Percentiles rank a stretch among this genome's conserved stretches.
Evolutionary conservation across 2,113 vertebrate genomes (phyloP).

Genomic region (Pollachius pollachius): DNA sequence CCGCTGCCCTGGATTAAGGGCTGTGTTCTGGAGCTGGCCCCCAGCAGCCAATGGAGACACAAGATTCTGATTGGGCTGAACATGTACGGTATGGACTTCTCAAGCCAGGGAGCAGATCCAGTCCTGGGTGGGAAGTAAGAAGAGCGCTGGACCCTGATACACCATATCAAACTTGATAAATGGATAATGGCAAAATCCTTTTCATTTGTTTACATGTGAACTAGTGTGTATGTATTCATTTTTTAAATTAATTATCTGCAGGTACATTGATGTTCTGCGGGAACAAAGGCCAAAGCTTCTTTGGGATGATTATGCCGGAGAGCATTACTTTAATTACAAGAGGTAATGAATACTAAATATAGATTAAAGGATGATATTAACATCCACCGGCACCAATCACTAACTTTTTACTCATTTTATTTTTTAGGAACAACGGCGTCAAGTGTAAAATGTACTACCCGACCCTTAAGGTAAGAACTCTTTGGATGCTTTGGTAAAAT

Average conservation of each 20-base stretch:
- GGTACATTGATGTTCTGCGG: conserved; percentile 89
- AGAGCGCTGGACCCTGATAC: neutral
- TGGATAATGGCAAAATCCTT: neutral
- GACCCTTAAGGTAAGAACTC: conserved; percentile 82
- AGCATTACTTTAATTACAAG: conserved; percentile 92
- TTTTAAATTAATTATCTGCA: conserved; percentile 45
- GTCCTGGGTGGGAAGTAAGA: conserved; percentile 83
- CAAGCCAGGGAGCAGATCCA: conserved; percentile 79
- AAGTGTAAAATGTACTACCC: conserved; percentile 90
- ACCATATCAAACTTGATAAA: neutral
- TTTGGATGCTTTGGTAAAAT: neutral
- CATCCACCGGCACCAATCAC: neutral
- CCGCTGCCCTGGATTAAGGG: conserved; percentile 89
- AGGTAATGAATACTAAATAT: conserved; percentile 67
- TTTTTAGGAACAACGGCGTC: conserved; percentile 81
- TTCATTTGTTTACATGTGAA: neutral
- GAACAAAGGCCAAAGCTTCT: conserved; percentile 84
- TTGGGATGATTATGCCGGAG: conserved; percentile 87
- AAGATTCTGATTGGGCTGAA: conserved; percentile 94
- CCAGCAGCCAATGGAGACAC: conserved; percentile 83
- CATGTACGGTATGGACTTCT: conserved; percentile 91
- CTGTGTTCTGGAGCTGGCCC: conserved; percentile 87
- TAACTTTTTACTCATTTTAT: neutral
- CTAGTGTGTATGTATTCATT: no score
- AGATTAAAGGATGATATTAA: neutral